Evolutionary conservation across 2,888 invertebrate species (phyloP), one percentile per base, ranked within the genome.

Genomic region (Eristalis arbustorum): DNA sequence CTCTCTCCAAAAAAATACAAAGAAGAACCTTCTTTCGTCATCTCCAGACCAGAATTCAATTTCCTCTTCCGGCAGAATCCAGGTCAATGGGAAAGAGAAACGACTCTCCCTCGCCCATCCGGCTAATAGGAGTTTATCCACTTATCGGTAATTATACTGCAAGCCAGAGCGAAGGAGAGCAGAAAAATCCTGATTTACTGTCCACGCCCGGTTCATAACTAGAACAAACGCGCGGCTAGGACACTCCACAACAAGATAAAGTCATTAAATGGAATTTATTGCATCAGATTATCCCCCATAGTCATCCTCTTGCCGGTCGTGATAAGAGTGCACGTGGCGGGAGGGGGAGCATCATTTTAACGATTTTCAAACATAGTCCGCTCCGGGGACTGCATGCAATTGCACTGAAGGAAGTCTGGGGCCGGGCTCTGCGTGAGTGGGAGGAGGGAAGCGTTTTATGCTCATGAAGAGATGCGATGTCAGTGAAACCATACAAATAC

Each of bases 241-340:
- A 73, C 67, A 68, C 31, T 63, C 63, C 57, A 68, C 67, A 61
- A 62, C 59, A 75, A 75, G 74, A 75, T 42, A 42, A 81, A 75
- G 80, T 81, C 80, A 81, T 81, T 69, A 81, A 75, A 61, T 18
- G 0, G 57, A 74, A 81, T 75, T 81, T 81, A 81, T 81, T 69
- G 31, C 69, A 57, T 22, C 40, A 56, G 80, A 67, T 80, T 57
- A 63, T 80, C 63, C 63, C 18, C 18, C 49, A 18, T 22, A 49
- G 49, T 49, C 49, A 18, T 49, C 5, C 49, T 18, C 49, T 18
- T 49, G 49, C 18, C n/a, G 18, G 5, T n/a, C 18, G 18, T 18
- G 49, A 49, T 49, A 49, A 49, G n/a, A 49, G 49, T 49, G 49
- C 49, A 49, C 8, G 49, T 8, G 18, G 18, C 1, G 37, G 13